A percentile compares a stretch with the other conserved stretches of the same genome.
phyloP scores from a whole-genome alignment of 2,113 vertebrate genomes.

The Entelurus aequoreus region DNA sequence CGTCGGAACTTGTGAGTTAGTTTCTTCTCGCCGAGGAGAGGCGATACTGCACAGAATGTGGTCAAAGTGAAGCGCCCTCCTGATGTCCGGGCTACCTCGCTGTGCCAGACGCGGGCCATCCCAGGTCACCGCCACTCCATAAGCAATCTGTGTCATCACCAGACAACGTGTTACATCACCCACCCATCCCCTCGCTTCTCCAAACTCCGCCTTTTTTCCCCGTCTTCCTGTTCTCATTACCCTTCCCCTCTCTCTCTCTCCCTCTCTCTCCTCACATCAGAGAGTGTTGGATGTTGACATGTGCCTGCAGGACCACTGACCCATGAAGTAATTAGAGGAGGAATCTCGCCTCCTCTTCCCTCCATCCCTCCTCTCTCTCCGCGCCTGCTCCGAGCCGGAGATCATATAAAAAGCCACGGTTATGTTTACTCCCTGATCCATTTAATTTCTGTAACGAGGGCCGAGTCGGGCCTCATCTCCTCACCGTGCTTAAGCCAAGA shows the following conservation, averaged over 20 bases:
- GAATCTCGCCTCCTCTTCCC: conserved; percentile 78
- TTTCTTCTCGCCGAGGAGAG: too few species aligned
- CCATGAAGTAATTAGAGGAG: conserved; percentile 91
- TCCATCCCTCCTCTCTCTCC: conserved; percentile 59
- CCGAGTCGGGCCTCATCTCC: conserved; percentile 81
- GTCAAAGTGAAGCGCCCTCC: conserved; percentile 35
- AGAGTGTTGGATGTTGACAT: conserved; percentile 84
- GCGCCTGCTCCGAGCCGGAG: conserved; percentile 69
- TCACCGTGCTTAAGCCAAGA: conserved; percentile 79
- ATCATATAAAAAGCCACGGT: conserved; percentile 86
- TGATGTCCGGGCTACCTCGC: conserved; percentile 32
- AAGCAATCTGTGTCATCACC: conserved; percentile 59
- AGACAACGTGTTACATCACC: conserved; percentile 49
- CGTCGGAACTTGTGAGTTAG: too few species aligned
- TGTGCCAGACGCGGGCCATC: conserved; percentile 43
- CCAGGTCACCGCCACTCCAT: conserved; percentile 40
- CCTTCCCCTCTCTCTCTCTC: conserved; percentile 12
- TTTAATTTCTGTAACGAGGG: conserved; percentile 92
- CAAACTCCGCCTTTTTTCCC: not conserved
- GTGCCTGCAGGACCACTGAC: conserved; percentile 81
- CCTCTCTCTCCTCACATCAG: conserved; percentile 66
- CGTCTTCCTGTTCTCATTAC: conserved; percentile 42
- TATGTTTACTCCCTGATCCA: conserved; percentile 94
- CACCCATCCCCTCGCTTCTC: not conserved
- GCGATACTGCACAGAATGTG: conserved; percentile 4